Evolutionary conservation across 2,888 invertebrate genomes (phyloP), one percentile per base, ranked within the genome.

Genomic region (Rhyacophila evoluta): DNA sequence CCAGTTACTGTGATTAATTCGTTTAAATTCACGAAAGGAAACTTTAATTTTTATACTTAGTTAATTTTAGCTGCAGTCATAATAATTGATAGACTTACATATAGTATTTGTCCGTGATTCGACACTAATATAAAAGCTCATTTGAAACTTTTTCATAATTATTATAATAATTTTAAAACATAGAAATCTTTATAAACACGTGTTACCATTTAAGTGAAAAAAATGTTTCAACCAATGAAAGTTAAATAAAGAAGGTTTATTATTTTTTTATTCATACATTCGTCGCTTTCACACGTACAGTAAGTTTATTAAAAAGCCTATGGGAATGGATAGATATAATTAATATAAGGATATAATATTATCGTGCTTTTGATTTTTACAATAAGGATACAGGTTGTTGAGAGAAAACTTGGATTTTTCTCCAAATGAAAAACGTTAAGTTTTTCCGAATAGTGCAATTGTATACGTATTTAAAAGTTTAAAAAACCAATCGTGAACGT

Each of bases 281-380:
- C 77, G 37, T 71, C 71, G 37, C 25, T 41, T 36, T 55, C 74
- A 69, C 10, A 68, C 68, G 6, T 39, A 55, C 71, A 74, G 3
- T 70, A 19, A 55, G 6, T 33, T 4, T 38, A 73, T 28, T 37
- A 74, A 79, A 79, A 79, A 79, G 79, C 79, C n/a, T 71, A 71
- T 70, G 73, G 79, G 79, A 79, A 79, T 79, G 74, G 74, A 77
- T 41, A 71, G 27, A 74, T 33, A 68, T 25, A 55, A 15, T 25
- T 27, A 12, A 29, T 69, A 71, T 11, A 38, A 72, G 12, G 38
- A 39, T 41, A 28, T 39, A 55, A 55, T 29, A 55, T 55, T 25
- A 55, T 55, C 25, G 41, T 15, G 15, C 8, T 15, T 19, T 15
- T 6, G 15, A 19, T 3, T 41, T 12, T n/a, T n/a, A n/a, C n/a